A percentile compares a stretch with the other conserved stretches of the same genome.
These are phyloP conservation scores for Pipistrellus pipistrellus DNA, from an alignment of 2,797 vertebrate species.

Conservation along the genomic window DNA sequence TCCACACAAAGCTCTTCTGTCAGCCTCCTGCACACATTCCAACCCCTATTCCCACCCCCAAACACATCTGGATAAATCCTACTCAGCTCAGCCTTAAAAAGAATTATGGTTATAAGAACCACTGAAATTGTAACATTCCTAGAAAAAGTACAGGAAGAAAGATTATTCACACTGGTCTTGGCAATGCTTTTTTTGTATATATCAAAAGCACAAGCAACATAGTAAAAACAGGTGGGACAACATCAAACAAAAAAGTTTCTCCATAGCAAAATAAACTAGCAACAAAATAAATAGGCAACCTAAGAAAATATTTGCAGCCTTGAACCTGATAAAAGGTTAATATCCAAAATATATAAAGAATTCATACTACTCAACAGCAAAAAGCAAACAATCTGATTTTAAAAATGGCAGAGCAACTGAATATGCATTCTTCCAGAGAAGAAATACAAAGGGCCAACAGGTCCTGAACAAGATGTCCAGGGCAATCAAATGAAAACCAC, in stretches of 20 bases:
- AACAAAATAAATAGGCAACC: slow-evolving; percentile 8
- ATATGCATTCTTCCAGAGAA: neutral
- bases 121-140: neutral
- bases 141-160: slow-evolving; percentile 26
- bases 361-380: neutral
- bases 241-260: slow-evolving; percentile 15
- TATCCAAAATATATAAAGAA: slow-evolving; percentile 15
- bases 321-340: neutral
- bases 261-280: neutral
- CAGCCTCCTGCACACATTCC: neutral
- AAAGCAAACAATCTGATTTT: neutral
- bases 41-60: neutral
- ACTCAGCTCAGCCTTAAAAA: slow-evolving; percentile 24
- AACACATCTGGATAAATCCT: slow-evolving; percentile 1
- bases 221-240: neutral
- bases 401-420: neutral
- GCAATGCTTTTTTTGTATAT: neutral
- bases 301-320: neutral
- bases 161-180: neutral
- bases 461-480: neutral
- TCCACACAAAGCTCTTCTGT: slow-evolving; percentile 32
- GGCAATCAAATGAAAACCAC: neutral
- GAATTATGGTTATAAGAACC: slow-evolving; percentile 41
- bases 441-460: neutral
- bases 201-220: neutral